Percentiles rank a stretch among this genome's conserved stretches.
Conservation (phyloP, 2,888 invertebrate genomes). For the Hyposoter didymator region DNA sequence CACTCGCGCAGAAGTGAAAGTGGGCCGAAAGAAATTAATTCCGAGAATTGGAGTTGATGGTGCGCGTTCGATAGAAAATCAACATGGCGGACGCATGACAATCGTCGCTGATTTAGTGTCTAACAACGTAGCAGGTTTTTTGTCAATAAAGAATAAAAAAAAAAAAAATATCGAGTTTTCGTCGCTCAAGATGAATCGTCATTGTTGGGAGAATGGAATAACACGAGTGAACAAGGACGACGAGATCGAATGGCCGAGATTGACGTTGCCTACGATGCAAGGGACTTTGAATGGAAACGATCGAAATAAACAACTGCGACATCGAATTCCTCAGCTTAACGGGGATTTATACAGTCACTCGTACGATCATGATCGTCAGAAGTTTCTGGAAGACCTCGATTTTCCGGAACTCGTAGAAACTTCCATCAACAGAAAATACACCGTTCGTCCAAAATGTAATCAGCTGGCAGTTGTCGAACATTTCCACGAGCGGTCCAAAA, state of each 20-base stretch:
- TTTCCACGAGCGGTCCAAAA: not conserved
- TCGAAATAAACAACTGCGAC: not conserved
- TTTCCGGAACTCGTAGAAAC: constrained; percentile 67
- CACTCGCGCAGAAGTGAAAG: not conserved
- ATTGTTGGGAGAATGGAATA: constrained; percentile 55
- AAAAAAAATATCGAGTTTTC: not conserved
- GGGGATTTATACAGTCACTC: not conserved
- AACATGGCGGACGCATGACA: not conserved
- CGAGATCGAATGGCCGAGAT: constrained; percentile 57
- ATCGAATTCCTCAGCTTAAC: not conserved
- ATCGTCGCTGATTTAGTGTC: not conserved
- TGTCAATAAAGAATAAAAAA: not conserved
- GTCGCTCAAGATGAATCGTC: constrained; percentile 44
- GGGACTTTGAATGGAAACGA: not conserved
- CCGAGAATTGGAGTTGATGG: not conserved
- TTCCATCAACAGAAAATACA: constrained; percentile 50
- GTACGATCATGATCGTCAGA: not conserved
- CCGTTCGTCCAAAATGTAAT: not conserved
- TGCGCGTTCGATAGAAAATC: not conserved
- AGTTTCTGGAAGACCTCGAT: constrained; percentile 51
- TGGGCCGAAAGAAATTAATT: not conserved
- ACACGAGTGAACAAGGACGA: constrained; percentile 30
- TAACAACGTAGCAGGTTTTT: not conserved
- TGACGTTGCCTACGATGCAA: constrained; percentile 14
- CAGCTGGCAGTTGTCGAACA: constrained; percentile 20